A percentile compares a stretch with the other conserved stretches of the same genome.
Evolutionary conservation across 2,113 vertebrate species (phyloP).

Genomic region (Dunckerocampus dactyliophorus): DNA sequence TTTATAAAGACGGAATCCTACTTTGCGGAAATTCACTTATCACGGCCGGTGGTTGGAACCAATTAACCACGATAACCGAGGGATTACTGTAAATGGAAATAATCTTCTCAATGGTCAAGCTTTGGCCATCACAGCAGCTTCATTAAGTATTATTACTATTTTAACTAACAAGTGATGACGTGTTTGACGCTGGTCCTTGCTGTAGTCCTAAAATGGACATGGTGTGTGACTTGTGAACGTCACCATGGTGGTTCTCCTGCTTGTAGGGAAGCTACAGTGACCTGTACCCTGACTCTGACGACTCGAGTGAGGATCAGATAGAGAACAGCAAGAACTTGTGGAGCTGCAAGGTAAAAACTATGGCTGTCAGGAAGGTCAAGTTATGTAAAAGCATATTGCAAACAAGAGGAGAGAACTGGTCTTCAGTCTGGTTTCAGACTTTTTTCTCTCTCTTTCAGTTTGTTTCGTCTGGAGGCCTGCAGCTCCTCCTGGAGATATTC

Average conservation of each 20-base stretch:
- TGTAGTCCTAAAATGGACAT: neutral
- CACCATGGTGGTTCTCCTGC: constrained; percentile 10
- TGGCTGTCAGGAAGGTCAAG: neutral
- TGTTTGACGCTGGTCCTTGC: too few relatives aligned
- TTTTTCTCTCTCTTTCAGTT: constrained; percentile 71
- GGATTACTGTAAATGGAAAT: too few relatives aligned
- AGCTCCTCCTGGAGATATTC: constrained; percentile 94
- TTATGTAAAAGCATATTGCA: neutral
- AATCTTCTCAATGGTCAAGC: too few relatives aligned
- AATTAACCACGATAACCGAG: too few relatives aligned
- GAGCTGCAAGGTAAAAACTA: constrained; percentile 92
- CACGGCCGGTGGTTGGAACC: too few relatives aligned
- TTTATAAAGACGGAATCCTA: too few relatives aligned
- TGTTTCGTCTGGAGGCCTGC: constrained; percentile 94
- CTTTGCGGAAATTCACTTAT: too few relatives aligned
- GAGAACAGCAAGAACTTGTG: constrained; percentile 99
- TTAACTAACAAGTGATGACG: too few relatives aligned
- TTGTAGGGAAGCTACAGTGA: constrained; percentile 95
- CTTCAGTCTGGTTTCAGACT: neutral
- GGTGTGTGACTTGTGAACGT: neutral
- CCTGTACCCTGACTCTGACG: constrained; percentile 96
- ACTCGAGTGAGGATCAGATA: constrained; percentile 97
- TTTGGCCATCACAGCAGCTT: too few relatives aligned
- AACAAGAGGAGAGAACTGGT: neutral
- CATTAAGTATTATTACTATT: too few relatives aligned